Evolutionary conservation across 2,113 vertebrate species (phyloP).

Genomic region (Nyctereutes procyonoides): DNA sequence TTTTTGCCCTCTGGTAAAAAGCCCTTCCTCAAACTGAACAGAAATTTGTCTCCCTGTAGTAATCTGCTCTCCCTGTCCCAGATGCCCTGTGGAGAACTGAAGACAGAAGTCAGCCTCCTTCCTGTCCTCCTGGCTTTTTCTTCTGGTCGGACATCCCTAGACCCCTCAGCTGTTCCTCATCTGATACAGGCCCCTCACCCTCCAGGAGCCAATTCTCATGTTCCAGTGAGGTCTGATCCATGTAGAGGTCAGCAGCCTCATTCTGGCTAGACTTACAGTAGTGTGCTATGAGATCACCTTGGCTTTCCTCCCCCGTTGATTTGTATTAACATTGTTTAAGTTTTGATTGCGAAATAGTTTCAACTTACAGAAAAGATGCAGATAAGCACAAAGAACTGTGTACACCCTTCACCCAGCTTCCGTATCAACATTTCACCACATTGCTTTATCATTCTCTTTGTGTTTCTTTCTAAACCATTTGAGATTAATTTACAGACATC

Average conservation of each 20-base stretch:
- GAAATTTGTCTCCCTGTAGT: not conserved
- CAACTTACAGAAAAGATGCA: not conserved
- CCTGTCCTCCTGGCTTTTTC: not conserved
- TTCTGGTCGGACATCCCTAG: not conserved
- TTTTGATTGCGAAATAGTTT: constrained; percentile 32
- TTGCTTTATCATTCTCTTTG: not conserved
- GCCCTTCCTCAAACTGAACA: constrained; percentile 13
- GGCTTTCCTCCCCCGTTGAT: not conserved
- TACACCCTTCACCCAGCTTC: not conserved
- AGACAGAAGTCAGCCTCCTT: not conserved
- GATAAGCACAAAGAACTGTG: not conserved
- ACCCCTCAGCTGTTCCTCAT: not conserved
- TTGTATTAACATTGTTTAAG: not conserved
- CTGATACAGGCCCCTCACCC: not conserved
- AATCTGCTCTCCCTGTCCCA: constrained; percentile 17
- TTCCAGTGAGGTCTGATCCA: not conserved
- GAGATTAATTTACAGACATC: constrained; percentile 43
- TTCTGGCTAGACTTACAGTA: not conserved
- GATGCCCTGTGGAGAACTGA: not conserved
- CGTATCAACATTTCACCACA: not conserved
- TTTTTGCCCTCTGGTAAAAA: not conserved
- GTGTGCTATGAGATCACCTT: not conserved
- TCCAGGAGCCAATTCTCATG: not conserved
- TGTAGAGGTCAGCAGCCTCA: not conserved
- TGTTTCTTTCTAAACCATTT: constrained; percentile 27